Base-by-base conservation (phyloP, 2,888 invertebrate genomes). In the Blastobasis lacticolella region DNA sequence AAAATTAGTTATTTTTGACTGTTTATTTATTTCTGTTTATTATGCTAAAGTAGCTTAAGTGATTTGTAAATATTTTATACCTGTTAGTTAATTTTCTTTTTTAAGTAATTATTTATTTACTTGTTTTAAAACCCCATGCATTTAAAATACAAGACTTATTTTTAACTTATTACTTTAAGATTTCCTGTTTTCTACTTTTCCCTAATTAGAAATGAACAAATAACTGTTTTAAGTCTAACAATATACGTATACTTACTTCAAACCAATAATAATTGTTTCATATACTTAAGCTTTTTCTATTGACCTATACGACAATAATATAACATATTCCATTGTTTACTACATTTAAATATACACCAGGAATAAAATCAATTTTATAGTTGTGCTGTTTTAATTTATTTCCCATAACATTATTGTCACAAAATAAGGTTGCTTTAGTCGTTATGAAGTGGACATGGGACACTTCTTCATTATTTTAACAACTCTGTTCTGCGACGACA, bases 1-100 rank as follows among this genome's bases (percentile, higher is more conserved):
- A 66, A 64, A 64, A 56, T 56, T 55, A 49, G 52, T 50, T 63
- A 63, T 61, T 67, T 67, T 66, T 58, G 80, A 82, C 78, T 81
- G 79, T 81, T 80, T 81, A 82, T 82, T 85, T 83, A 78, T 77
- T 69, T 73, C 68, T 81, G 84, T 84, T 82, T 81, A 82, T 84
- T 83, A 58, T 67, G 63, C 68, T 54, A 67, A 57, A 55, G 45
- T 76, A 78, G 73, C 62, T 50, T 62, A 75, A 69, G 74, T 71
- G 61, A 69, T 64, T 70, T 85, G 85, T 85, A 85, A 81, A 85
- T 85, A 54, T 79, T n/a, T 70, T 23, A 23, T 23, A 23, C 23
- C 23, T 23, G 23, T 73, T 80, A 80, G 77, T 67, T 66, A 76
- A 76, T 75, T 77, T 71, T 69, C 60, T 59, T 57, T 60, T 55